Base-by-base conservation (phyloP, 2,888 invertebrate species). In the Drosophila mimetica region DNA sequence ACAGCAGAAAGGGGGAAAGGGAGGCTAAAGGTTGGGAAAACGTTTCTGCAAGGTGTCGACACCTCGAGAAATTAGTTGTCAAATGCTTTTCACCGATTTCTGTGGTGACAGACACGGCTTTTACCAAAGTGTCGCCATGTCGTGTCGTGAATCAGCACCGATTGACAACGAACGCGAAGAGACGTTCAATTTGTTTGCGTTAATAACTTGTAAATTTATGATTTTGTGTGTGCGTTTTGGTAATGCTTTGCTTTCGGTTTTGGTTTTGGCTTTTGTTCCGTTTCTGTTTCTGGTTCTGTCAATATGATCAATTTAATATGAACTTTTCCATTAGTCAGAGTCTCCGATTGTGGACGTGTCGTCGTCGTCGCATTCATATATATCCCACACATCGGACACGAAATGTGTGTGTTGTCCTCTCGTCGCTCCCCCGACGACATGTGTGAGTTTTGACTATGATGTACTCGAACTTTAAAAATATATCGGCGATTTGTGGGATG, bases 301-400 rank as follows among this genome's bases (percentile, higher is more conserved):
- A 89, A 90, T 89, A 89, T 86, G 88, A 90, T 89, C 89, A 89
- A 89, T 89, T 89, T 88, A 90, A 90, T 90, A 89, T 86, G 89
- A 85, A 89, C 86, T 89, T 88, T 90, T 90, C 90, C 90, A 90
- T 90, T 90, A 90, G 90, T 90, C 85, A 87, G 83, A 81, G 87
- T 88, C 79, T 60, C 64, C 79, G n/a, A n/a, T n/a, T n/a, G n/a
- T n/a, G n/a, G n/a, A n/a, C n/a, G n/a, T n/a, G n/a, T n/a, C n/a
- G n/a, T n/a, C n/a, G 71, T 66, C 71, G 67, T 1, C 18, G 11
- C 9, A 14, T 16, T 8, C 18, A 4, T 18, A 39, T 39, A 14
- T 39, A 16, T 41, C 28, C 57, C 73, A 70, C 73, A 70, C 66
- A 78, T 57, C 73, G 70, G 44, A 30, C 28, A 46, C 6, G 7